Base-by-base conservation (phyloP, 1,140 invertebrate species). In the Grapholita molesta region DNA sequence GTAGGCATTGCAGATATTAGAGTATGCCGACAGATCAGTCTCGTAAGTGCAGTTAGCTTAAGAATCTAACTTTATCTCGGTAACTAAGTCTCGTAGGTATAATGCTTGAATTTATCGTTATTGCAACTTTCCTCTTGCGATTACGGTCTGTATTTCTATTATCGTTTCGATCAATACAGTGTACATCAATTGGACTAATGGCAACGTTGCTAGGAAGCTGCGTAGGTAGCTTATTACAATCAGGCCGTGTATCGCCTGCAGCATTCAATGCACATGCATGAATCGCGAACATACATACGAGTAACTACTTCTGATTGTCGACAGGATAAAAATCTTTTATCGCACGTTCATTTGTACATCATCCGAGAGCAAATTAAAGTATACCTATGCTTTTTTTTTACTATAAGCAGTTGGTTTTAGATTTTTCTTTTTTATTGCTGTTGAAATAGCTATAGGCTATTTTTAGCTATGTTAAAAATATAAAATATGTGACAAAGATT, bases 211-310 rank as follows among this genome's bases (percentile, higher is more conserved):
- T 61, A 61, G 55, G 55, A 57, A 32, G 55, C 55, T 28, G 55
- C 55, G 55, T 61, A 61, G 55, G 55, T 28, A 61, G 55, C 55
- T 61, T 61, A 61, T 61, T 61, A 61, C 55, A 61, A 61, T 61
- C 55, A 61, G 55, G 42, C 64, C 64, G 21, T 66, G 35, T 66
- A 66, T 66, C 64, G 64, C 35, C 32, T 9, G 64, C 64, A 42
- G 64, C 64, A 24, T 38, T 38, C 18, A 66, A 35, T 35, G 64
- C 23, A 35, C 64, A 42, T 25, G 21, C 33, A 61, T 42, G 32
- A 30, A 61, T 61, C 25, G 55, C 55, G 25, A 61, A 30, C 15
- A 25, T 25, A n/a, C n/a, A n/a, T n/a, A n/a, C n/a, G n/a, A n/a
- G n/a, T n/a, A n/a, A n/a, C n/a, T n/a, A n/a, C 25, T 61, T 32